Evolutionary conservation across 1,140 invertebrate genomes (phyloP), one percentile per base, ranked within the genome.

Genomic region (Hylaeus anthracinus): DNA sequence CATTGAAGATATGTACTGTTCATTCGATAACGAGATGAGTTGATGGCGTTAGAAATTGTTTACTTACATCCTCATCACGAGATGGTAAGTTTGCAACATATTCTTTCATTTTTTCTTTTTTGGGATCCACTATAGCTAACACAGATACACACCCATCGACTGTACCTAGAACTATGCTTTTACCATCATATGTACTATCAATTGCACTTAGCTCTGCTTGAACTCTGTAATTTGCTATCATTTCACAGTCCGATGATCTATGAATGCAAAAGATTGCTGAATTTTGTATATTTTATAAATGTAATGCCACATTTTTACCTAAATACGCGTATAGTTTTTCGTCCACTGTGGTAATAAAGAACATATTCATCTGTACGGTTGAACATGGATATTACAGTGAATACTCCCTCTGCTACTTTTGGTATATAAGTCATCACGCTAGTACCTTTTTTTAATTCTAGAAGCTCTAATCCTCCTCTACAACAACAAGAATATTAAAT

Each of bases 361-460:
- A 99, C 98, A 88, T 99, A 99, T 86, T 98, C 96, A 88, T 99
- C 98, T 10, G 97, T 98, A 82, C 96, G 96, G 58, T 98, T 99
- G 90, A 99, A 99, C 93, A 97, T 96, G 66, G 97, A 98, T 83
- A 98, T 97, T 41, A 99, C 98, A 14, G 97, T 98, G 91, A 99
- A 99, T 0, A 99, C 98, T 3, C 99, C 99, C 93, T 99, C 98
- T 9, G 98, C 98, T 0, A 99, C 96, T 92, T 97, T 96, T 1
- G 97, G 97, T 81, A 99, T 98, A 67, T 98, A 97, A 1, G 97
- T 98, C 89, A 96, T 96, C 0, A 97, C 95, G 0, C 95, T 96
- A 56, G 95, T 95, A 8, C 98, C 97, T 92, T 97, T 96, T 92
- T 97, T 97, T 73, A 98, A 91, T 89, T 98, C 97, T 45, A 98